Base-by-base conservation (phyloP, 2,888 invertebrate genomes). In the Hirtodrosophila confusa region DNA sequence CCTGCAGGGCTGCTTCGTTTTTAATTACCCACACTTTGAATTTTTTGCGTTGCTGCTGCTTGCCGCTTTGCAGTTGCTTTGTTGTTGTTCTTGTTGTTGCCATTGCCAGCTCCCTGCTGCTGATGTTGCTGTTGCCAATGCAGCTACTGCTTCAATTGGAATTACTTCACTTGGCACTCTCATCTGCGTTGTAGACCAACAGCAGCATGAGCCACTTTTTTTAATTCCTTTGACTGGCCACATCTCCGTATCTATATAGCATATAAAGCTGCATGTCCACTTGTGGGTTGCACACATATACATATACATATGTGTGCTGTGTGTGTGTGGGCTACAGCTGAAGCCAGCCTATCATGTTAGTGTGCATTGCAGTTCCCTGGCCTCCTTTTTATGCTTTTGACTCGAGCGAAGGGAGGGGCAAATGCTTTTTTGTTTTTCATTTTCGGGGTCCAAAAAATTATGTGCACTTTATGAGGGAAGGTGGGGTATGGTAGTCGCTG, bases 81-180 rank as follows among this genome's bases (percentile, higher is more conserved):
- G 69, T 62, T 70, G 61, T 41, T 66, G 50, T 7, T 68, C 50
- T 47, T 70, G 41, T 48, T 57, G 40, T 39, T 5, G 78, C 74
- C 78, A 70, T 65, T 82, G 63, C 85, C n/a, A n/a, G n/a, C n/a
- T n/a, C n/a, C n/a, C 27, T 70, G 61, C 40, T 66, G 50, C 8
- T 68, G 55, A 43, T 69, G 41, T 44, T 57, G 45, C 33, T 39
- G 69, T 62, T 76, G 78, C 74, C 78, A 70, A 68, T 82, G 63
- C 85, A 63, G 56, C 69, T 58, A 47, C 60, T 64, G 80, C 82
- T 78, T 84, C 86, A 88, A 86, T 88, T 72, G 78, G 85, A 84
- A 86, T 84, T 86, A 84, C 84, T 87, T 88, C 86, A 88, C 82
- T 84, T 84, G 75, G 78, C 85, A 84, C 84, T 83, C 86, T 71